Percentiles rank a stretch among this genome's conserved stretches.
Evolutionary conservation across 2,113 vertebrate species (phyloP).

Genomic region (Catharus minimus): DNA sequence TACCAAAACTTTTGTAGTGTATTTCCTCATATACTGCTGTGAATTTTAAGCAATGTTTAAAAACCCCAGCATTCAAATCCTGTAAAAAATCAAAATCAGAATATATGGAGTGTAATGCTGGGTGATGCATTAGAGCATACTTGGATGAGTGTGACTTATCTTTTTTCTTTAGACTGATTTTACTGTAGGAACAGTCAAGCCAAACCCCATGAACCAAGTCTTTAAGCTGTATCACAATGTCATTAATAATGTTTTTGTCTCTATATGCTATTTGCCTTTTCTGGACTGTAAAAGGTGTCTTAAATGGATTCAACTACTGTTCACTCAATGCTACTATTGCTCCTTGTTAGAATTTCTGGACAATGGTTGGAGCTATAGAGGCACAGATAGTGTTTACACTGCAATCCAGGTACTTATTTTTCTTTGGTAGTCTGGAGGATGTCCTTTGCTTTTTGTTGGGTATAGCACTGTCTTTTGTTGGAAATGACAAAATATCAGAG

Average conservation of each 20-base stretch:
- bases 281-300: rapidly evolving
- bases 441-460: neutral
- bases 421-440: neutral
- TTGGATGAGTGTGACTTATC: rapidly evolving
- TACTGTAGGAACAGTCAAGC: neutral
- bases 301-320: neutral
- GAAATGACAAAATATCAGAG: neutral
- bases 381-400: neutral
- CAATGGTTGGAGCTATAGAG: neutral
- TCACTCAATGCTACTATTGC: neutral
- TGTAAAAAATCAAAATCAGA: neutral
- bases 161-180: neutral
- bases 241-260: neutral
- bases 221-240: neutral
- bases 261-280: neutral
- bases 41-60: neutral
- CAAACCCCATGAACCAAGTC: neutral
- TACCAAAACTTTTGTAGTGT: neutral
- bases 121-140: neutral
- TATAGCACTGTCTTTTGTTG: neutral
- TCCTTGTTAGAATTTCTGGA: neutral
- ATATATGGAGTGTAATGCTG: neutral
- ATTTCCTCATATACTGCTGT: neutral
- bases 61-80: neutral
- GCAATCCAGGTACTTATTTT: neutral